Percentiles rank a stretch among this genome's conserved stretches.
phyloP scores from a whole-genome alignment of 2,797 vertebrate genomes.

The Florisuga fusca region DNA sequence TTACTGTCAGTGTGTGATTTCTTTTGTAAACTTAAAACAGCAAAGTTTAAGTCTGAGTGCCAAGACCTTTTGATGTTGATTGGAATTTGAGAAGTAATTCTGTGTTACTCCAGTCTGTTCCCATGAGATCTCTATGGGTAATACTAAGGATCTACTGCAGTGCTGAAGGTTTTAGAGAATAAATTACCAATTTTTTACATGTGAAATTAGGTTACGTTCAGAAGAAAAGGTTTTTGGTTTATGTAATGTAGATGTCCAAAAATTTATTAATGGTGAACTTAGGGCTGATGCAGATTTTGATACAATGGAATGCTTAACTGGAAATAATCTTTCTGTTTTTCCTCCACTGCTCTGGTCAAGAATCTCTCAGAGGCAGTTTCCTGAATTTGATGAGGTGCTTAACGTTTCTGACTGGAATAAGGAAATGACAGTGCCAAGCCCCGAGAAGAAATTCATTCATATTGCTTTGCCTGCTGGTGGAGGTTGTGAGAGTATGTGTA shows the following conservation, averaged over 20 bases:
- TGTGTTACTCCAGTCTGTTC: neutral
- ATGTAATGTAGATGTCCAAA: neutral
- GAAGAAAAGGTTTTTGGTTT: neutral
- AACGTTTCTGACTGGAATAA: conserved; percentile 32
- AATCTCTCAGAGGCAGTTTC: conserved; percentile 72
- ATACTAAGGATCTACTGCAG: neutral
- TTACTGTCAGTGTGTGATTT: neutral
- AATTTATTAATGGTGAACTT: neutral
- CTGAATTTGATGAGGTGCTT: conserved; percentile 82
- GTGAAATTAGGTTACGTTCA: neutral
- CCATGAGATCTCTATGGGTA: neutral
- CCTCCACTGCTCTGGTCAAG: conserved; percentile 44
- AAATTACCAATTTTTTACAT: neutral
- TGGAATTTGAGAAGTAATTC: neutral
- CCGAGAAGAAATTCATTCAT: conserved; percentile 84
- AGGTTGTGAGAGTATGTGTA: conserved; percentile 14
- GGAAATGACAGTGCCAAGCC: conserved; percentile 54
- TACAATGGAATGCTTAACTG: neutral
- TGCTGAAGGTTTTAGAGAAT: neutral
- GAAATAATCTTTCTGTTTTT: neutral
- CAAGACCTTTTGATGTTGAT: neutral
- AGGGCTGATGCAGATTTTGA: neutral
- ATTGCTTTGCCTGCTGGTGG: conserved; percentile 74
- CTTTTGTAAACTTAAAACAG: neutral
- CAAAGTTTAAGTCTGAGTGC: neutral